Evolutionary conservation across 2,797 vertebrate genomes (phyloP).

Genomic region (Nannoperca obscura): DNA sequence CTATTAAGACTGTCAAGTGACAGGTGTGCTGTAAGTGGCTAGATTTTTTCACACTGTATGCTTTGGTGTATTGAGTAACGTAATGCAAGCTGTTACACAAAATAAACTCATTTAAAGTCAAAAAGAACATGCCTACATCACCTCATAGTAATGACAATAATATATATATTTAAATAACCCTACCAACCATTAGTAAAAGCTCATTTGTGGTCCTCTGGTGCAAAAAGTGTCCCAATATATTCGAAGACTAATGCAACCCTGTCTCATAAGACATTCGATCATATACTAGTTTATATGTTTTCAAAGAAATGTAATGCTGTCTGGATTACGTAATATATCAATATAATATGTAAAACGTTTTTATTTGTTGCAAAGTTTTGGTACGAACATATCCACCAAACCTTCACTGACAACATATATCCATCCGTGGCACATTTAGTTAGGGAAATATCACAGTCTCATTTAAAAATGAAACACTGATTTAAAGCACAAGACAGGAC

Average conservation of each 20-base stretch:
- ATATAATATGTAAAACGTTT: too few relatives aligned
- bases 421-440: background rate
- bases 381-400: background rate
- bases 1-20: conserved; percentile 33
- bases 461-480: background rate
- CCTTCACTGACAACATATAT: background rate
- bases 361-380: too few relatives aligned
- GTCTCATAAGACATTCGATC: too few relatives aligned
- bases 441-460: background rate
- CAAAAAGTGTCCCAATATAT: background rate
- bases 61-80: conserved; percentile 11
- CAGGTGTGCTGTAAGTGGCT: conserved; percentile 24
- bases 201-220: background rate
- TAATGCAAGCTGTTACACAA: background rate
- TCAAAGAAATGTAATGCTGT: background rate
- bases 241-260: too few relatives aligned
- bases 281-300: too few relatives aligned
- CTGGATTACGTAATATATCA: too few relatives aligned
- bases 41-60: background rate
- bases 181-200: background rate
- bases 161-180: background rate
- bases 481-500: background rate
- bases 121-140: background rate
- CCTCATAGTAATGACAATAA: background rate
- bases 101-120: background rate